Conservation (phyloP, 2,113 vertebrate species). For the Tychaedon coryphoeus region DNA sequence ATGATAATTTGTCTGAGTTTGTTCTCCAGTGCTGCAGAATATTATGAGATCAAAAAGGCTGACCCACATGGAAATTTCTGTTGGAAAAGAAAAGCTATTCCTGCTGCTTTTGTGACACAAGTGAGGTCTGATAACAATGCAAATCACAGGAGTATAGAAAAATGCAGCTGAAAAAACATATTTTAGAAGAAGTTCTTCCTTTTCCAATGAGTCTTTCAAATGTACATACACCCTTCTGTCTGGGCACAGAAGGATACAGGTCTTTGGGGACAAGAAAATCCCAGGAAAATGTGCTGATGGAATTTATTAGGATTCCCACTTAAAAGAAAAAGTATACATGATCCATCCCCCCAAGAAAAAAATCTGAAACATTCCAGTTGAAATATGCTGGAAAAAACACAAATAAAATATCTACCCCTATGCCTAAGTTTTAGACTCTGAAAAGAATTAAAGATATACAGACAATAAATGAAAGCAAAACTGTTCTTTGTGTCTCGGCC, state of each 20-base stretch:
- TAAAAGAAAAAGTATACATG: background rate
- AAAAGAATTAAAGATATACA: background rate
- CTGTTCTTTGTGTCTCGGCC: background rate
- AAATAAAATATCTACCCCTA: background rate
- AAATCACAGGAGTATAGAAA: background rate
- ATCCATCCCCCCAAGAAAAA: background rate
- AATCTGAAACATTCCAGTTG: background rate
- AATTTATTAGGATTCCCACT: background rate
- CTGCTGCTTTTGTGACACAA: background rate
- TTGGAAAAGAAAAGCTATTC: background rate
- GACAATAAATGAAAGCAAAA: background rate
- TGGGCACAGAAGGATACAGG: background rate
- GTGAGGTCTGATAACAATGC: background rate
- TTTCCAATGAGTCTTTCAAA: background rate
- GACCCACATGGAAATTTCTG: conserved; percentile 32
- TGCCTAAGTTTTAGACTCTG: background rate
- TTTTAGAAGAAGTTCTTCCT: background rate
- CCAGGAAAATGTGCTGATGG: background rate
- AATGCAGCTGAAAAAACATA: background rate
- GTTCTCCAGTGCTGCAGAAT: conserved; percentile 2
- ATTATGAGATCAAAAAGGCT: conserved; percentile 18
- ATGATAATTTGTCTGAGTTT: background rate
- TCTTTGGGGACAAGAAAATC: background rate
- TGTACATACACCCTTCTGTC: rapidly evolving
- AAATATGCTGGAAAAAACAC: background rate